Percentiles rank a stretch among this genome's conserved stretches.
These are phyloP conservation scores for Agonopterix alstromeriana DNA, from an alignment of 2,888 invertebrate species.

Conservation along the genomic window DNA sequence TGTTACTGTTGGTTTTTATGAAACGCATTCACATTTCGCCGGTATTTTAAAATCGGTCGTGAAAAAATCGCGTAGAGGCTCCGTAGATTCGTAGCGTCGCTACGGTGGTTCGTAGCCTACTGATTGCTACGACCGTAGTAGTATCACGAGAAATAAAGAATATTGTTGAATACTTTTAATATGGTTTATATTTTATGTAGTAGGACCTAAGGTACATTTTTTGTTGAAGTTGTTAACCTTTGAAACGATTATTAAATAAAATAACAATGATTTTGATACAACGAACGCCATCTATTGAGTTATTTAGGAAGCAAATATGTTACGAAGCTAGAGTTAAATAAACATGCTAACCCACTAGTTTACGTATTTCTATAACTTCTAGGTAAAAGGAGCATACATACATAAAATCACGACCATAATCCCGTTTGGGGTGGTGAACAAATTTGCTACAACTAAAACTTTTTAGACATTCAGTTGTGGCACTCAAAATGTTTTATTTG, in stretches of 20 bases:
- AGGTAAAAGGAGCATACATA: background rate
- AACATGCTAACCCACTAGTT: background rate
- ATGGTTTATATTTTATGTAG: background rate
- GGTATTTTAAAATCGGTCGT: conserved; percentile 16
- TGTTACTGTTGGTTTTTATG: conserved; percentile 10
- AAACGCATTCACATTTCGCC: conserved; percentile 19
- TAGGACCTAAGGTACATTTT: background rate
- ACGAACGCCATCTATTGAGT: conserved; percentile 29
- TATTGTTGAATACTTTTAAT: background rate
- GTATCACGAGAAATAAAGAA: background rate
- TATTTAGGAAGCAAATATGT: background rate
- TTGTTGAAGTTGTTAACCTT: background rate
- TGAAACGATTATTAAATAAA: too few species aligned
- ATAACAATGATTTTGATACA: conserved; percentile 12
- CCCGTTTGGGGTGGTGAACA: too few species aligned
- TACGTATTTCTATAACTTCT: background rate
- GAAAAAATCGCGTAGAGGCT: conserved; percentile 21
- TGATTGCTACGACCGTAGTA: conserved; percentile 21
- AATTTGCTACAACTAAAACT: too few species aligned
- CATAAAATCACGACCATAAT: too few species aligned
- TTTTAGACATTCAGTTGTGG: background rate
- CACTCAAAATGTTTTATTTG: background rate
- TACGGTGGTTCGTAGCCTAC: conserved; percentile 46
- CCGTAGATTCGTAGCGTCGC: conserved; percentile 30
- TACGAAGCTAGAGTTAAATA: background rate